Evolutionary conservation across 2,888 invertebrate species (phyloP).

Genomic region (Petrolisthes manimaculis): DNA sequence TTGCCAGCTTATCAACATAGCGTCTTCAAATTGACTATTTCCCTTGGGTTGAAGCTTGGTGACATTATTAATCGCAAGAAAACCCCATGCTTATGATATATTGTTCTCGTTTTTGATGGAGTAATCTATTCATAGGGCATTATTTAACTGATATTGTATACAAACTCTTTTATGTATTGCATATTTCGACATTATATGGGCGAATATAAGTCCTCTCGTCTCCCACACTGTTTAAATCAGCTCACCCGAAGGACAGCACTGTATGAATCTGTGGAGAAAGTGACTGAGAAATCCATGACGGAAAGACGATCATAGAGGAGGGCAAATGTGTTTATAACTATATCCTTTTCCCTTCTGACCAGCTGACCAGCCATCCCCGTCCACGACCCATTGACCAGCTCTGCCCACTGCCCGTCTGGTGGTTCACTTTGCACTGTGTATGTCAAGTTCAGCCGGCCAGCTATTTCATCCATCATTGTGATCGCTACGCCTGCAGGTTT

Average conservation of each 20-base stretch:
- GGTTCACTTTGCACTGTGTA: slow-evolving; percentile 1
- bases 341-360: slow-evolving; percentile 19
- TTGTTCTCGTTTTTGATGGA: too few species aligned
- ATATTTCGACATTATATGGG: too few species aligned
- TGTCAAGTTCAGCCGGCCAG: not conserved
- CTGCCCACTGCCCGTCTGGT: slow-evolving; percentile 14
- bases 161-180: too few species aligned
- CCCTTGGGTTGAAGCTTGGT: too few species aligned
- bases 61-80: too few species aligned
- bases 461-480: not conserved
- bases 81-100: too few species aligned
- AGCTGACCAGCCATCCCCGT: slow-evolving; percentile 22
- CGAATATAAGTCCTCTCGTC: too few species aligned
- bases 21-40: too few species aligned
- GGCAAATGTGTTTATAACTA: not conserved
- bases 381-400: slow-evolving; percentile 19
- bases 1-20: too few species aligned
- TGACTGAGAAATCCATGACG: slow-evolving; percentile 18
- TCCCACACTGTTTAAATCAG: not conserved
- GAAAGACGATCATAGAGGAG: not conserved
- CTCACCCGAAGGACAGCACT: slow-evolving; percentile 17
- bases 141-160: too few species aligned
- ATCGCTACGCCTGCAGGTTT: not conserved
- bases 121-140: too few species aligned
- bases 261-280: not conserved